Percentiles rank a stretch among this genome's conserved stretches.
Evolutionary conservation across 2,797 vertebrate species (phyloP).

Genomic region (Phaenicophaeus curvirostris): DNA sequence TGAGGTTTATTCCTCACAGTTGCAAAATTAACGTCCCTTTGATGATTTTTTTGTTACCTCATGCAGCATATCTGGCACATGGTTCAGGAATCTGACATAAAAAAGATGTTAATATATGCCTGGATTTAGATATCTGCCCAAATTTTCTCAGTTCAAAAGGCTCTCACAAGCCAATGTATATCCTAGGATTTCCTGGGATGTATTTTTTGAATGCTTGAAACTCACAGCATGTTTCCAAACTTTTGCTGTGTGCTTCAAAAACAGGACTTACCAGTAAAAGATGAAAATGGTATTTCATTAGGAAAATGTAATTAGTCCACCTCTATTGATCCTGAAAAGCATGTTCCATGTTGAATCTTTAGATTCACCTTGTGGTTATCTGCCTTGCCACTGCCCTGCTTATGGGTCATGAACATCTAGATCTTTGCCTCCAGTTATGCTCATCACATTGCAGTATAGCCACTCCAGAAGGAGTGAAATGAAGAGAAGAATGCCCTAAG

Average conservation of each 20-base stretch:
- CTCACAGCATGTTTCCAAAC: background rate
- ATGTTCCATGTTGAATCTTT: background rate
- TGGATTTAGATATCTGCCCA: background rate
- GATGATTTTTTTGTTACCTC: background rate
- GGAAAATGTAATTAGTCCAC: background rate
- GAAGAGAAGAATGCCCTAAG: too few species aligned
- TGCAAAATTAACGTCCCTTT: background rate
- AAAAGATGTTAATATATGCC: background rate
- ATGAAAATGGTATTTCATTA: background rate
- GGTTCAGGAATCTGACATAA: background rate
- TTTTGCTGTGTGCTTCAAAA: background rate
- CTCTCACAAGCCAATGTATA: background rate
- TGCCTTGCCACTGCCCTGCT: background rate
- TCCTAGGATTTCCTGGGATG: background rate
- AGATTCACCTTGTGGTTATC: background rate
- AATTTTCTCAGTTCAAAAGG: background rate
- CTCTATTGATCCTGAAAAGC: background rate
- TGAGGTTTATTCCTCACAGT: background rate
- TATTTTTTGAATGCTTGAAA: constrained; percentile 16
- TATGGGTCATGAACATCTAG: background rate
- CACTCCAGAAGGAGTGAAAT: too few species aligned
- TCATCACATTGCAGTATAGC: background rate
- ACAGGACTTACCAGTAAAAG: background rate
- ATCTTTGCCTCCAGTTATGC: background rate
- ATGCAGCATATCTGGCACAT: background rate